phyloP scores from a whole-genome alignment of 2,797 vertebrate genomes.

The Malurus splendens region DNA sequence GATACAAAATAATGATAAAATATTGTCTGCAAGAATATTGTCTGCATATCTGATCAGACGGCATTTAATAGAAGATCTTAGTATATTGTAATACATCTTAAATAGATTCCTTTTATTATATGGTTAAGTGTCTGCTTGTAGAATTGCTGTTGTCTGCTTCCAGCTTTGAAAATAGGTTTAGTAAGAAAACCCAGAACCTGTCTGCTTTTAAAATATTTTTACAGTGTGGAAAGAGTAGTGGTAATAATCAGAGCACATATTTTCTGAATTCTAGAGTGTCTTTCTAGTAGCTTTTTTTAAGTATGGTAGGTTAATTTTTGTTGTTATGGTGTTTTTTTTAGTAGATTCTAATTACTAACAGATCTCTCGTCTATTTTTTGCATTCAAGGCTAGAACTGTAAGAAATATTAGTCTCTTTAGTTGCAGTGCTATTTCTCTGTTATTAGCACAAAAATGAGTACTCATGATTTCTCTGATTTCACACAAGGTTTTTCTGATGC shows the following conservation, averaged over 20 bases:
- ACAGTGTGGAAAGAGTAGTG: not conserved
- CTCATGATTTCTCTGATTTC: conserved; percentile 12
- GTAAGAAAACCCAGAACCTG: not conserved
- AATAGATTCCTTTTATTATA: not conserved
- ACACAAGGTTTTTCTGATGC: not conserved
- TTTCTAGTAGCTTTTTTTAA: not conserved
- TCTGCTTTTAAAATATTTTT: not conserved
- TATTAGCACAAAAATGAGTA: not conserved
- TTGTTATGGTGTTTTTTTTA: not conserved
- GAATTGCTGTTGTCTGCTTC: not conserved
- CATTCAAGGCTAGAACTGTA: not conserved
- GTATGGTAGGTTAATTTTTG: not conserved
- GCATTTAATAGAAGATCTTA: not conserved
- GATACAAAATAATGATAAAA: not conserved
- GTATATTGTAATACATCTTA: not conserved
- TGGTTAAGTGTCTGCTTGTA: not conserved
- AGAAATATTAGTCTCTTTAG: not conserved
- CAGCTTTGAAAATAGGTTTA: not conserved
- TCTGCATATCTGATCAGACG: not conserved
- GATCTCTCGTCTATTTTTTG: not conserved
- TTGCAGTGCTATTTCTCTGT: not conserved
- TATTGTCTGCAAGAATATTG: not conserved
- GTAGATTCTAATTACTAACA: not conserved
- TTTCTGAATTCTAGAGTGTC: not conserved
- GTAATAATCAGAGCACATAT: not conserved